phyloP scores from a whole-genome alignment of 2,113 vertebrate species.

The Tetraodon nigroviridis region DNA sequence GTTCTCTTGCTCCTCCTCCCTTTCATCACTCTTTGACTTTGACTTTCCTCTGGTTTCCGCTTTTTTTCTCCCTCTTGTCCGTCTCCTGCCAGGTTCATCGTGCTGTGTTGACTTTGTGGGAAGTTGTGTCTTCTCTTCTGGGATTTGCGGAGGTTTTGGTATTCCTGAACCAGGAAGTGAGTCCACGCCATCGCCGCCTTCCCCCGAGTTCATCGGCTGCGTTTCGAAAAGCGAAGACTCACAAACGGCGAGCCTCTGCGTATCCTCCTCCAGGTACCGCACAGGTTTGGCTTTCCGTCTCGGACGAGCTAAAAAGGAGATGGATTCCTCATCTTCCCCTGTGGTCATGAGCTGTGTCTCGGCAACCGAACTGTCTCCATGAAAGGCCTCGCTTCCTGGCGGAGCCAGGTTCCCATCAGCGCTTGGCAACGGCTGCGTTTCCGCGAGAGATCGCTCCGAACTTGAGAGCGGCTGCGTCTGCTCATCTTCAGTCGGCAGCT shows the following conservation, averaged over 20 bases:
- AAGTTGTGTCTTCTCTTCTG: conserved; percentile 1
- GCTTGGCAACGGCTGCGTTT: conserved; percentile 26
- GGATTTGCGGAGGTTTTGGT: conserved; percentile 16
- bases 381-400: neutral
- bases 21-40: conserved; percentile 15
- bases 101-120: neutral
- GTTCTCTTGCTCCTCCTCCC: conserved; percentile 11
- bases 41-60: conserved; percentile 18
- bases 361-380: conserved; percentile 2
- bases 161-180: conserved; percentile 3
- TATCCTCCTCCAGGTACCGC: conserved; percentile 2
- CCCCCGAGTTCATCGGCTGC: conserved; percentile 27
- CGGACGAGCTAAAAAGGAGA: neutral
- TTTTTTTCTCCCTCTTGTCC: conserved; percentile 41
- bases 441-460: conserved; percentile 16
- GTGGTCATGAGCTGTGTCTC: conserved; percentile 16
- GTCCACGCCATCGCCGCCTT: conserved; percentile 21
- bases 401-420: conserved; percentile 3
- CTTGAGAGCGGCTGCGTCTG: conserved; percentile 21
- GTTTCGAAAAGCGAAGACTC: conserved; percentile 34
- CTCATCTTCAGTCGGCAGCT: conserved; percentile 21
- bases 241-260: conserved; percentile 7
- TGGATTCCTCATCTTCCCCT: conserved; percentile 5
- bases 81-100: conserved; percentile 26
- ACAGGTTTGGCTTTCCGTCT: conserved; percentile 18